Conservation (phyloP, 92 coral and sea anemone species). For the Heliopora coerulea region DNA sequence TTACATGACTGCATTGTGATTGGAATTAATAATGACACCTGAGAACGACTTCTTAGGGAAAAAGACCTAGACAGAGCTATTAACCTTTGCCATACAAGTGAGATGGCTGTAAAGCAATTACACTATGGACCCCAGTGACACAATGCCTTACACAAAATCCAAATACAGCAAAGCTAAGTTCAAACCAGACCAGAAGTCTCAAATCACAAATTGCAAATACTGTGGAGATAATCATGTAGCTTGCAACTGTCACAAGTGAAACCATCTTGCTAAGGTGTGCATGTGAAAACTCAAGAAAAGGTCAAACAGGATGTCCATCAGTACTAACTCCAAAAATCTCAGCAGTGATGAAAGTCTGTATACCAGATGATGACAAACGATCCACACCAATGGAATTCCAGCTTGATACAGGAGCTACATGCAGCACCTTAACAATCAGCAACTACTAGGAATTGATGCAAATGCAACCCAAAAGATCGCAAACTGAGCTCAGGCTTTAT, state of each 20-base stretch:
- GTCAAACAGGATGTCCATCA: conserved; percentile 22
- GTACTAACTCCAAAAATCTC: not conserved
- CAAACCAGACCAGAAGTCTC: not conserved
- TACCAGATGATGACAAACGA: no score
- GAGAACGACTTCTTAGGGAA: conserved; percentile 54
- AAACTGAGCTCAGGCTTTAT: conserved; percentile 25
- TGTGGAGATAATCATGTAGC: conserved; percentile 41
- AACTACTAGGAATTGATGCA: not conserved
- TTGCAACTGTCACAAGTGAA: conserved; percentile 51
- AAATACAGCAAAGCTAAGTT: conserved; percentile 11
- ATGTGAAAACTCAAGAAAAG: not conserved
- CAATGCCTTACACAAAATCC: conserved; percentile 29
- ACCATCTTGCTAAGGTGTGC: conserved; percentile 56
- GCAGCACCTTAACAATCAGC: not conserved
- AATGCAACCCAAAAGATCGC: not conserved
- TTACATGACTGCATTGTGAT: conserved; percentile 56
- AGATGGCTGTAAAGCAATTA: conserved; percentile 50
- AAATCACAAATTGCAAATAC: conserved; percentile 29
- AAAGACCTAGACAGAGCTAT: conserved; percentile 46
- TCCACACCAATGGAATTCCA: not conserved
- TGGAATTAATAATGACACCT: conserved; percentile 42
- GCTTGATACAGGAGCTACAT: not conserved
- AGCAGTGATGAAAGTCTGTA: no score
- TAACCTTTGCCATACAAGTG: conserved; percentile 51
- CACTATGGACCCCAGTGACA: conserved; percentile 41